phyloP scores from a whole-genome alignment of 2,888 invertebrate genomes.

The Aphodius granarius region DNA sequence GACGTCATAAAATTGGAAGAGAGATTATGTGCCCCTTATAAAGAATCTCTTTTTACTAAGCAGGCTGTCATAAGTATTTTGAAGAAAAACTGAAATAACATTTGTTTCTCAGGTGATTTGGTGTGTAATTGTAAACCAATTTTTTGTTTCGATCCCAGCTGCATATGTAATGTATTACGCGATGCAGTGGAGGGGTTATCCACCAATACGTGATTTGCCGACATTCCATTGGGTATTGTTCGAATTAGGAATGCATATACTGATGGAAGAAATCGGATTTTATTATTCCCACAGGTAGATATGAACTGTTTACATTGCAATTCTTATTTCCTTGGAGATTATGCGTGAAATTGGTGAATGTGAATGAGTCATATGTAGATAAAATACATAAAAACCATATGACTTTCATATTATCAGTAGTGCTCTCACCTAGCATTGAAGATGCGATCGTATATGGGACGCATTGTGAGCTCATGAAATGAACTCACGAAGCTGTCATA shows the following conservation, averaged over 20 bases:
- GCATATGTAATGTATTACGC: slow-evolving; percentile 62
- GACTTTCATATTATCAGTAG: too few relatives aligned
- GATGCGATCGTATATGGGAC: background rate
- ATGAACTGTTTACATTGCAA: slow-evolving; percentile 27
- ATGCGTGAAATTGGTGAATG: too few relatives aligned
- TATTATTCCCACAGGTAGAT: slow-evolving; percentile 86
- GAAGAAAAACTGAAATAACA: too few relatives aligned
- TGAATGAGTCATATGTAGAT: too few relatives aligned
- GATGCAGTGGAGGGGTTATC: slow-evolving; percentile 69
- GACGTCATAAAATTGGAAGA: too few relatives aligned
- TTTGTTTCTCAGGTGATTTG: slow-evolving; percentile 60
- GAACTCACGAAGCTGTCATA: too few relatives aligned
- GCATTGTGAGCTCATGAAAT: too few relatives aligned
- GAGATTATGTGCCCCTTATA: too few relatives aligned
- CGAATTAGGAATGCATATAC: slow-evolving; percentile 71
- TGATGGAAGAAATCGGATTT: slow-evolving; percentile 80
- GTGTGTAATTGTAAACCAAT: slow-evolving; percentile 73
- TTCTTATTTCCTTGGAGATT: too few relatives aligned
- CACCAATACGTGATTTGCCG: slow-evolving; percentile 68
- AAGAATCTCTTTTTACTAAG: too few relatives aligned
- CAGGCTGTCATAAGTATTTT: background rate
- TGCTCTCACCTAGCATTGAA: background rate
- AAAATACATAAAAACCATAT: too few relatives aligned
- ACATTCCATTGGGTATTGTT: slow-evolving; percentile 77
- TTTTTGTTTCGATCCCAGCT: slow-evolving; percentile 68